Conservation (phyloP, 2,797 vertebrate genomes). For the Tokudaia muenninki region DNA sequence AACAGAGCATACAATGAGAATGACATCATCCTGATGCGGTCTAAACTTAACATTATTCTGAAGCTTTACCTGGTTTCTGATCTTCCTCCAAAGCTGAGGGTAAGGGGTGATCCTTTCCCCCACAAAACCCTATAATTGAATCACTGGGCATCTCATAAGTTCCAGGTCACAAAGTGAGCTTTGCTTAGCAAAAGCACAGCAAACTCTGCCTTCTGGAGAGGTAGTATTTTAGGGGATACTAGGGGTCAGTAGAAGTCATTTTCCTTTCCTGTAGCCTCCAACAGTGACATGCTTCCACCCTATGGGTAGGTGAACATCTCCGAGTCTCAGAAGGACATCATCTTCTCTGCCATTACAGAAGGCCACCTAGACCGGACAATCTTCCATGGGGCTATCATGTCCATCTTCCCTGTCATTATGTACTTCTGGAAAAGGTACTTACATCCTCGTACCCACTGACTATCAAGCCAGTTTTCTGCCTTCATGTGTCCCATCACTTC, state of each 20-base stretch:
- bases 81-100: constrained; percentile 84
- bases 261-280: not conserved
- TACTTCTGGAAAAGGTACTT: constrained; percentile 89
- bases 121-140: not conserved
- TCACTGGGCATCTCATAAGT: not conserved
- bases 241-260: not conserved
- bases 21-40: constrained; percentile 81
- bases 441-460: not conserved
- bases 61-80: constrained; percentile 87
- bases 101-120: constrained; percentile 73
- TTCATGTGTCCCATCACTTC: not conserved
- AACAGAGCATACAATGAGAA: constrained; percentile 66
- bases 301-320: constrained; percentile 87
- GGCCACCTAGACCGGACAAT: constrained; percentile 76
- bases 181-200: not conserved
- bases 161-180: not conserved
- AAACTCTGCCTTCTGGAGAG: not conserved
- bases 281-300: constrained; percentile 35
- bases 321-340: constrained; percentile 82
- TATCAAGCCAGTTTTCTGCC: not conserved
- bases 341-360: constrained; percentile 79
- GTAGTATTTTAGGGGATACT: not conserved
- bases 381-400: constrained; percentile 82
- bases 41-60: constrained; percentile 85
- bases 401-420: constrained; percentile 85